Base-by-base conservation (phyloP, 2,888 invertebrate genomes). In the Trimorus sp. region DNA sequence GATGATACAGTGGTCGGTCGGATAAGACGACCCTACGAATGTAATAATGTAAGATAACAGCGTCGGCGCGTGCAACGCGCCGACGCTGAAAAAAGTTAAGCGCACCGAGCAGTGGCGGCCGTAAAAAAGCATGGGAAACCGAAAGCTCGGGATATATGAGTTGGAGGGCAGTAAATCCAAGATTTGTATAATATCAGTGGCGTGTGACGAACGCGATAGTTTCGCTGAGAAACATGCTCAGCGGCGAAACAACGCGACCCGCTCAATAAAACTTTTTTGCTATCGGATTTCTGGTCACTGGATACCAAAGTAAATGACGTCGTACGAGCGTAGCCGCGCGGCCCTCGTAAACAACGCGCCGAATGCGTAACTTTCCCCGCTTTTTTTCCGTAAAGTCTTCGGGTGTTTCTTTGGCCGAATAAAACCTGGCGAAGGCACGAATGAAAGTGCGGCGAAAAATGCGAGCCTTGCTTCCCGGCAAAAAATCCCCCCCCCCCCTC, bases 241-340 rank as follows among this genome's bases (percentile, higher is more conserved):
- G 40, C 45, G 37, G 36, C 40, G 79, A 59, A 71, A 73, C 48
- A 77, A 65, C 69, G 36, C 68, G 7, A 38, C 48, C 69, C 63
- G 70, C 54, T 66, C 77, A 70, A 71, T 71, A 79, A 74, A 76
- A 82, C 58, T 75, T 80, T 79, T 68, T 79, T 68, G 82, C 68
- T 78, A 82, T 82, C 78, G 70, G 56, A 78, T 82, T 82, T 78
- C 75, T 78, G 78, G 76, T 77, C 76, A 68, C 76, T 53, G 76
- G 73, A 71, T 56, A 74, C 68, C 65, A 26, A 68, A 53, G 66
- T 58, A 74, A 82, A 77, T 62, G 73, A 68, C 51, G 66, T 42
- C 16, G 66, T 54, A 45, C 26, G 49, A 26, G 16, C 48, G 36
- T 48, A 11, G 7, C 75, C 15, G 37, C 45, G n/a, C n/a, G 51